Evolutionary conservation across 2,113 vertebrate genomes (phyloP).

Genomic region (Oostethus manadensis): DNA sequence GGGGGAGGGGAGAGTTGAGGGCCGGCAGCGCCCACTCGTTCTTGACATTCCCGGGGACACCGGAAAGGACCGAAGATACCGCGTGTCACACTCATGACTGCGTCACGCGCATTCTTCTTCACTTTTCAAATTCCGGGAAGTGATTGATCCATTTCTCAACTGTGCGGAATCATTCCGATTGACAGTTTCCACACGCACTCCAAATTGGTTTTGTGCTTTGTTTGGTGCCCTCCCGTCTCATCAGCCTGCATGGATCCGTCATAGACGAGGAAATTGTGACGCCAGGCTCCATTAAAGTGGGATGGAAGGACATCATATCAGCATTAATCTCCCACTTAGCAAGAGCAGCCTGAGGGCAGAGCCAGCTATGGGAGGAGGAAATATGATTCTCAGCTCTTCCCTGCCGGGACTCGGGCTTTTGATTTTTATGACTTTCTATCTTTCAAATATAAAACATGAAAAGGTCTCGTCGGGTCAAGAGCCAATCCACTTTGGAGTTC

Average conservation of each 20-base stretch:
- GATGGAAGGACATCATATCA: slow-evolving; percentile 71
- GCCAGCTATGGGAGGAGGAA: slow-evolving; percentile 26
- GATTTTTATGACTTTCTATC: slow-evolving; percentile 18
- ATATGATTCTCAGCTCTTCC: slow-evolving; percentile 33
- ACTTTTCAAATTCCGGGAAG: neutral
- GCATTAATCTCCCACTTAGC: slow-evolving; percentile 73
- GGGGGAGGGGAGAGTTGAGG: too few relatives aligned
- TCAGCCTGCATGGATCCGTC: slow-evolving; percentile 60
- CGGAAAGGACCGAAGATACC: slow-evolving; percentile 51
- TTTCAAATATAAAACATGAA: slow-evolving; percentile 13
- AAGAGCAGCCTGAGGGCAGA: slow-evolving; percentile 49
- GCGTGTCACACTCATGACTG: slow-evolving; percentile 10
- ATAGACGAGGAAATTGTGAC: slow-evolving; percentile 71
- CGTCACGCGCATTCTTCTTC: too few relatives aligned
- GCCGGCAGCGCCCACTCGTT: slow-evolving; percentile 40
- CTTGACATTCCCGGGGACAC: slow-evolving; percentile 56
- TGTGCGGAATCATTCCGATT: slow-evolving; percentile 42
- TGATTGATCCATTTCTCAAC: slow-evolving; percentile 22
- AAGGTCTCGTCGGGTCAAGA: slow-evolving; percentile 13
- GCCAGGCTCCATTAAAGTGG: slow-evolving; percentile 69
- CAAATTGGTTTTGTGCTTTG: slow-evolving; percentile 58
- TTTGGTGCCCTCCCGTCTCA: slow-evolving; percentile 50
- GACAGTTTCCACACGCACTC: slow-evolving; percentile 28
- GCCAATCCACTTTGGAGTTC: slow-evolving; percentile 10
- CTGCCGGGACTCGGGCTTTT: slow-evolving; percentile 21